Percentiles rank a stretch among this genome's conserved stretches.
Conservation (phyloP, 92 coral and sea anemone genomes). For the Parazoanthus atlanticus region DNA sequence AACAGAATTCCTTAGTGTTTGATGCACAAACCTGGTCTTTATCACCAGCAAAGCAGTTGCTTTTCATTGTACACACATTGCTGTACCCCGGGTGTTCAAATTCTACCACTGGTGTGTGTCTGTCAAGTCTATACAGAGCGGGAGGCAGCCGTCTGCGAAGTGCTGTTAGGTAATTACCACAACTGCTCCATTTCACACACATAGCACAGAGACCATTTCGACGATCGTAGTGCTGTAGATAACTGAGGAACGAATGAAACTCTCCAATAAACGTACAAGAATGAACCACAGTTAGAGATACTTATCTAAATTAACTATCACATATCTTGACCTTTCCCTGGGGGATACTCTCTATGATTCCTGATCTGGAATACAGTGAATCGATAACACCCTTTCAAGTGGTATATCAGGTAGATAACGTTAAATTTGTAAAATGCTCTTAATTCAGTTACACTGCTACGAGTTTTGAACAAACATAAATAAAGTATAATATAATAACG, state of each 20-base stretch:
- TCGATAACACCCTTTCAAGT: too few species aligned
- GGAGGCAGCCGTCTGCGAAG: conserved; percentile 90
- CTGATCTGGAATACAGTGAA: too few species aligned
- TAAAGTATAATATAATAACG: too few species aligned
- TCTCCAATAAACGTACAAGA: neutral
- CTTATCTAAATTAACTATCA: neutral
- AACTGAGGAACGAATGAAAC: conserved; percentile 46
- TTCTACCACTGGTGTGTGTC: conserved; percentile 74
- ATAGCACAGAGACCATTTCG: conserved; percentile 82
- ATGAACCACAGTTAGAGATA: neutral
- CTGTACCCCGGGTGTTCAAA: conserved; percentile 94
- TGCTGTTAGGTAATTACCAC: conserved; percentile 87
- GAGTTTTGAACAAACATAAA: too few species aligned
- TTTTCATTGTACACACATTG: conserved; percentile 94
- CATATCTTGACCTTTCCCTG: neutral
- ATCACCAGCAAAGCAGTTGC: conserved; percentile 94
- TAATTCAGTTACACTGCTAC: too few species aligned
- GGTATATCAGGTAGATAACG: too few species aligned
- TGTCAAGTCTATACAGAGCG: conserved; percentile 79
- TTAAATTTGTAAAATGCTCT: too few species aligned
- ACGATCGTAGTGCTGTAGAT: conserved; percentile 73
- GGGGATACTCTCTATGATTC: neutral
- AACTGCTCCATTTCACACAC: conserved; percentile 89
- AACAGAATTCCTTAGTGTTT: neutral
- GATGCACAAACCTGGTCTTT: conserved; percentile 78